phyloP scores from a whole-genome alignment of 2,888 invertebrate species.

The Camptogramma bilineatum region DNA sequence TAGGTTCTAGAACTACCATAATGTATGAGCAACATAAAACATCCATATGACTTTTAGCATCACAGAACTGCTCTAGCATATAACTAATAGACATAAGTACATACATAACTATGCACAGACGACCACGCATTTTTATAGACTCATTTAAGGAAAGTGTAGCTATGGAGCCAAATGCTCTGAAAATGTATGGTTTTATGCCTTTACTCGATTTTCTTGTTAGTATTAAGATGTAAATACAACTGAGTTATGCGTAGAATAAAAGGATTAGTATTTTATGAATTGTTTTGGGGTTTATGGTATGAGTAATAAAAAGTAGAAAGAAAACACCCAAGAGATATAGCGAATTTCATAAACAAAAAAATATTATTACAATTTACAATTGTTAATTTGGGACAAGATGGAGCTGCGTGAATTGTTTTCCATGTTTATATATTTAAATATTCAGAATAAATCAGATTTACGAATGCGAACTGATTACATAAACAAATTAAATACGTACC shows the following conservation, averaged over 20 bases:
- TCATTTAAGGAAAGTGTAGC: conserved; percentile 34
- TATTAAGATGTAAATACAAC: conserved; percentile 7
- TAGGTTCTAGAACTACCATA: no score
- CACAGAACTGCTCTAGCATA: conserved; percentile 7
- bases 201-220: conserved; percentile 20
- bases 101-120: conserved; percentile 30
- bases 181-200: conserved; percentile 15
- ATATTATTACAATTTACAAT: no score
- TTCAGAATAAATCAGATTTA: neutral
- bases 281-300: neutral
- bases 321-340: no score
- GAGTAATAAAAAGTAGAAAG: no score
- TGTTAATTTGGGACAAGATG: no score
- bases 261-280: conserved; percentile 6
- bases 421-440: no score
- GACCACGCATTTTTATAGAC: conserved; percentile 36
- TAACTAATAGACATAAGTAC: conserved; percentile 19
- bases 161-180: conserved; percentile 15
- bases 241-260: conserved; percentile 12
- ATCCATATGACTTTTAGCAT: neutral
- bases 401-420: no score
- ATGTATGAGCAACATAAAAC: no score
- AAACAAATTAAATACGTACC: neutral
- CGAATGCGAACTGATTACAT: neutral
- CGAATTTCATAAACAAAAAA: no score